Evolutionary conservation across 1,140 invertebrate species (phyloP).

Genomic region (Gonatopus flavifemur): DNA sequence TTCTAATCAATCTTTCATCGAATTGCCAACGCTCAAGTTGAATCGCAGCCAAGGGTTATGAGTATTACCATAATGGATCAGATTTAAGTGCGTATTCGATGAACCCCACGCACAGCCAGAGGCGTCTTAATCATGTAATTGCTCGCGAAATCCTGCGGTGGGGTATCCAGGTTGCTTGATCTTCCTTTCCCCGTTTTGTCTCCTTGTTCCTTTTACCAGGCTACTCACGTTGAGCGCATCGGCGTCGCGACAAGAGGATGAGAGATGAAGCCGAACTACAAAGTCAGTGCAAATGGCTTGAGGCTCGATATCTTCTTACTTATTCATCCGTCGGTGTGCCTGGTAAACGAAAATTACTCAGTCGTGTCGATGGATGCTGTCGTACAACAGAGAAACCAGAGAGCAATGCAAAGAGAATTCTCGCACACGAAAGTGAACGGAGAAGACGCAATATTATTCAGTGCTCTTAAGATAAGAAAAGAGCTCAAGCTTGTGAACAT

Average conservation of each 20-base stretch:
- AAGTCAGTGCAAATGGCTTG: constrained; percentile 52
- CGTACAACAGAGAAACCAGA: too few species aligned
- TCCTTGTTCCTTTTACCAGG: not conserved
- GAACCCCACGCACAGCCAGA: constrained; percentile 48
- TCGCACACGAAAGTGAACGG: too few species aligned
- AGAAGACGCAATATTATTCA: too few species aligned
- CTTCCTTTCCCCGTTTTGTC: not conserved
- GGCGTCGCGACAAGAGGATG: constrained; percentile 2
- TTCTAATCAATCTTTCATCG: too few species aligned
- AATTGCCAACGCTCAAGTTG: too few species aligned
- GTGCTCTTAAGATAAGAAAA: too few species aligned
- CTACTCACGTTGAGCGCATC: too few species aligned
- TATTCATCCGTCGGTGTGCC: constrained; percentile 51
- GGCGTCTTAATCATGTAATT: constrained; percentile 60
- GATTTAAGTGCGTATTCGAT: constrained; percentile 57
- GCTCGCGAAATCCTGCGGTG: constrained; percentile 52
- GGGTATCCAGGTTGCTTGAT: constrained; percentile 19
- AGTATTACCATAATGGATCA: constrained; percentile 50
- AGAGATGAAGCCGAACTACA: constrained; percentile 32
- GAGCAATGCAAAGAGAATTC: too few species aligned
- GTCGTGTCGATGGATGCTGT: too few species aligned
- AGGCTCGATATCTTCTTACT: constrained; percentile 57
- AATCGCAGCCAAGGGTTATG: too few species aligned
- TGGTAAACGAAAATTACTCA: constrained; percentile 48
- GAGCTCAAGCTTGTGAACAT: too few species aligned